Conservation (phyloP, 1,140 invertebrate genomes). For the Zaprionus kolodkinae region DNA sequence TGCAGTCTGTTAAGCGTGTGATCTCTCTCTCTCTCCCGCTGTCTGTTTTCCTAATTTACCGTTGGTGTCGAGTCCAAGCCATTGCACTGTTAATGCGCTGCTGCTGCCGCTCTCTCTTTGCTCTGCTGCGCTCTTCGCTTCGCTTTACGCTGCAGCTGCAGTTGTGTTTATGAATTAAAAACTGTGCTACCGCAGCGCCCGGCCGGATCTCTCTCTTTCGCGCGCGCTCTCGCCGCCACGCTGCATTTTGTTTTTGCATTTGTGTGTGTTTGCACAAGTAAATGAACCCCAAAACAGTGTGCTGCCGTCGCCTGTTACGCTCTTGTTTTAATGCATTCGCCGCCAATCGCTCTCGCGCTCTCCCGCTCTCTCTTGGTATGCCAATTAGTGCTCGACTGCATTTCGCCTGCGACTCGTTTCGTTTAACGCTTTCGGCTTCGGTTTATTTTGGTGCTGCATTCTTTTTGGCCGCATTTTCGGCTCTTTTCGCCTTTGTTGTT, state of each 20-base stretch:
- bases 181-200: not conserved
- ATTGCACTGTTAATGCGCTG: not conserved
- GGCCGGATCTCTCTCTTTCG: not conserved
- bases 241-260: slow-evolving; percentile 36
- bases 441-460: slow-evolving; percentile 79
- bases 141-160: not conserved
- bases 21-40: not conserved
- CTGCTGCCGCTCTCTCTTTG: not conserved
- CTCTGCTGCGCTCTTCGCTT: slow-evolving; percentile 6
- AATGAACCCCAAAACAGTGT: slow-evolving; percentile 61
- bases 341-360: not conserved
- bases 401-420: slow-evolving; percentile 52
- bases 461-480: slow-evolving; percentile 72
- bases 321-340: not conserved
- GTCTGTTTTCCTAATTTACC: not conserved
- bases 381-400: slow-evolving; percentile 61
- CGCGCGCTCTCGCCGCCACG: not conserved
- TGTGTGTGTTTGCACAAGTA: slow-evolving; percentile 54
- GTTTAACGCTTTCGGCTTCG: slow-evolving; percentile 51
- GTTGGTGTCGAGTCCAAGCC: not conserved
- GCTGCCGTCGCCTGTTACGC: slow-evolving; percentile 4
- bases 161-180: slow-evolving; percentile 20
- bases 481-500: slow-evolving; percentile 41
- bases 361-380: slow-evolving; percentile 26
- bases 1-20: not conserved